A percentile compares a stretch with the other conserved stretches of the same genome.
Conservation (phyloP, 1,140 invertebrate genomes). For the Sminthurides bifidus region DNA sequence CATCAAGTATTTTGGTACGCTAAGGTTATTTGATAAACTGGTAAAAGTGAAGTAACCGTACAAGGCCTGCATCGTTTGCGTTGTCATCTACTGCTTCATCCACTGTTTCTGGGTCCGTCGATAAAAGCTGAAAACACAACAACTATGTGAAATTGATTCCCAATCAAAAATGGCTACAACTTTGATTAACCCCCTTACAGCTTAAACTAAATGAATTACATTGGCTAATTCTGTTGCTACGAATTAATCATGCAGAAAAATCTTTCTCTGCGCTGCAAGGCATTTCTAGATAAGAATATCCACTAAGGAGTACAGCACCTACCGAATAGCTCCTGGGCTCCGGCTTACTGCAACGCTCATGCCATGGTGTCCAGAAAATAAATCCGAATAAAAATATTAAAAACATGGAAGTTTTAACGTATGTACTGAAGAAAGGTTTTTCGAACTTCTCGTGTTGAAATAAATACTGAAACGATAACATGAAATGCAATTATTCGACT, state of each 20-base stretch:
- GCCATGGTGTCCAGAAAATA: constrained; percentile 68
- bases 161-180: too few relatives aligned
- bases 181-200: too few relatives aligned
- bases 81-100: constrained; percentile 24
- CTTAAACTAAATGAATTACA: too few relatives aligned
- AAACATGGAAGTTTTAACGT: constrained; percentile 79
- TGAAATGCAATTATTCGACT: constrained; percentile 17
- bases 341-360: constrained; percentile 51
- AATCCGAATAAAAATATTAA: constrained; percentile 69
- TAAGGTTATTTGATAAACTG: constrained; percentile 38
- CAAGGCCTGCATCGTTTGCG: constrained; percentile 23
- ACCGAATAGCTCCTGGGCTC: constrained; percentile 54
- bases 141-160: too few relatives aligned
- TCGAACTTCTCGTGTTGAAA: constrained; percentile 64
- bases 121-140: constrained; percentile 14
- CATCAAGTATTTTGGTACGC: constrained; percentile 69
- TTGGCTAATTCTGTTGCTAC: too few relatives aligned
- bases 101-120: constrained; percentile 11
- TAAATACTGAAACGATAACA: constrained; percentile 55
- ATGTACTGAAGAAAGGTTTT: constrained; percentile 81
- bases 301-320: too few relatives aligned
- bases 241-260: not conserved
- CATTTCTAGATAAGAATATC: not conserved
- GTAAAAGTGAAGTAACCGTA: constrained; percentile 8
- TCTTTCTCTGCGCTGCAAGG: not conserved